Evolutionary conservation across 2,888 invertebrate species (phyloP), one percentile per base, ranked within the genome.

Genomic region (Scelioninae gen. 2): DNA sequence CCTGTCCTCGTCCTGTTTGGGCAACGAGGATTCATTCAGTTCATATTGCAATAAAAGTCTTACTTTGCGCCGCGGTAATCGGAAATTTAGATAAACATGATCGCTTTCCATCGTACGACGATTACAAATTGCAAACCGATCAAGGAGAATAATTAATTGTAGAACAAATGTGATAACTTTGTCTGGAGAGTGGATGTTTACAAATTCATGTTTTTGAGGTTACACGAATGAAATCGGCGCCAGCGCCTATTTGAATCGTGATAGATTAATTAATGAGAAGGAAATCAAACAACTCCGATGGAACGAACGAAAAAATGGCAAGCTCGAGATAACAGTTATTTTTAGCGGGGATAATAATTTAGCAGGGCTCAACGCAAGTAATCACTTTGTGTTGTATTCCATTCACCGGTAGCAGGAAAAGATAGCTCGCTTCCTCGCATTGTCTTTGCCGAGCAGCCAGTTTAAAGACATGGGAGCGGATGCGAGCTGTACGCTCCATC

Each of bases 341-440:
- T 58, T 58, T 71, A 50, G 64, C 39, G 31, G 64, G 57, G 15
- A 64, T 45, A 64, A 71, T 52, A 72, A 72, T 72, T 72, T 72
- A 48, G 58, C 28, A 39, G 46, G 43, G 22, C 43, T 60, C 31
- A 58, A 25, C 48, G 65, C 55, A 50, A 37, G 41, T 68, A 60
- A 60, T 73, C 39, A 61, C 37, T 41, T 52, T 58, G 57, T 60
- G 55, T 41, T 33, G 48, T 60, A 35, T 37, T 60, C 31, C 7
- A 33, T 67, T 65, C 57, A 50, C 68, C 52, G 67, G 73, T 78
- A 81, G 80, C 81, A 81, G 84, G 82, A 84, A 83, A 84, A 83
- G 83, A 84, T 82, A 82, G 81, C 83, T 81, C 80, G 82, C 81
- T 84, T 85, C 84, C 84, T 83, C 79, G 80, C 83, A 85, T 85